Evolutionary conservation across 1,140 invertebrate species (phyloP), one percentile per base, ranked within the genome.

Genomic region (Drosophila lacertosa): DNA sequence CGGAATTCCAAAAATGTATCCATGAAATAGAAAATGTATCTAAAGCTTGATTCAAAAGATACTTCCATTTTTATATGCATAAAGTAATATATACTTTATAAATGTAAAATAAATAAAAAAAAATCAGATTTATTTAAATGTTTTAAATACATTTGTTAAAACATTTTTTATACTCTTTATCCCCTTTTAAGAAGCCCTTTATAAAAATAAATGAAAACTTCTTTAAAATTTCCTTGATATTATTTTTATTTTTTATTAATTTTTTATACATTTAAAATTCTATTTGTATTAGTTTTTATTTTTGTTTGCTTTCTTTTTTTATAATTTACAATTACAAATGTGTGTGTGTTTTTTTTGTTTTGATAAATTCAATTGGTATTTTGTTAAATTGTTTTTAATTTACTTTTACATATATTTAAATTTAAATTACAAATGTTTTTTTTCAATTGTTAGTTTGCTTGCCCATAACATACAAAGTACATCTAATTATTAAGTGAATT

Each of bases 201-300:
- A 9, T 18, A 42, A 44, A 44, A 50, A 18, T 11, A 40, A 60
- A 24, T n/a, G 39, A 24, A 33, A 18, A 32, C 15, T 45, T 26
- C 0, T 15, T 45, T 22, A 3, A 9, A 42, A 40, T 62, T 73
- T 65, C 20, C 63, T 40, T 81, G 47, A 86, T 81, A 84, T 47
- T 86, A 74, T 64, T 77, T 77, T 79, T 59, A 66, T 59, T 82
- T 83, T 77, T 64, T 63, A 63, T 74, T 77, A 58, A 84, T 33
- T 60, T 83, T 68, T 70, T 65, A 65, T 79, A 84, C 82, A 84
- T 73, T 84, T 76, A 69, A 86, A 84, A 86, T 73, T 86, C 59
- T 84, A 83, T 76, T 68, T 58, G 64, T 68, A 57, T 65, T 35
- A 13, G 22, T 66, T 32, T 62, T 64, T 48, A 29, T 29, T 50